These are phyloP conservation scores for Drosophila anceps DNA, from an alignment of 2,888 invertebrate species.

Conservation along the genomic window DNA sequence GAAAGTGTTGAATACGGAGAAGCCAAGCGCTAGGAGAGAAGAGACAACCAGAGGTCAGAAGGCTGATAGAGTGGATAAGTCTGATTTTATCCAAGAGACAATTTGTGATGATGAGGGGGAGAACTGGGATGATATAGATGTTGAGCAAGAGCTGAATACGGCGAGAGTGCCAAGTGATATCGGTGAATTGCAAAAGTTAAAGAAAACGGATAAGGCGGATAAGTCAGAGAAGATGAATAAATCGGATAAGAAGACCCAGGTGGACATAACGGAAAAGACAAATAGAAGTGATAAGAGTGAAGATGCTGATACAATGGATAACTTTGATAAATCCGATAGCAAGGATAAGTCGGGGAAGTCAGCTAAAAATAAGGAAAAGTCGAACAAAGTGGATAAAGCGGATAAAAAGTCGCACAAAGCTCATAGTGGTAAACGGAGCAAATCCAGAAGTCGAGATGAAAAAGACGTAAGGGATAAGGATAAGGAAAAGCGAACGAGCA, in stretches of 20 bases:
- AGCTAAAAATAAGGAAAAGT: neutral
- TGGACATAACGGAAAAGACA: neutral
- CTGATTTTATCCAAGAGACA: neutral
- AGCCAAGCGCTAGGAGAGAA: neutral
- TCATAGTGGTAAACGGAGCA: neutral
- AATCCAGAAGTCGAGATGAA: constrained; percentile 6
- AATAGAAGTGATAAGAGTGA: neutral
- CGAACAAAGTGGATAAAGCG: constrained; percentile 1
- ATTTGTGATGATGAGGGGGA: neutral
- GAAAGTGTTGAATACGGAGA: constrained; percentile 15
- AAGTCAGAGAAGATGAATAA: constrained; percentile 7
- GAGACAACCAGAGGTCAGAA: constrained; percentile 7
- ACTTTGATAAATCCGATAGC: neutral
- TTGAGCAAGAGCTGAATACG: neutral
- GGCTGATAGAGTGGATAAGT: constrained; percentile 20
- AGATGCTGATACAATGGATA: neutral
- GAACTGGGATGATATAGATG: neutral
- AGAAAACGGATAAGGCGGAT: neutral
- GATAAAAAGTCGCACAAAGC: constrained; percentile 5
- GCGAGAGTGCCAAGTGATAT: neutral
- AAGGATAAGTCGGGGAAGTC: neutral
- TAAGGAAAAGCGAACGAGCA: constrained; percentile 8
- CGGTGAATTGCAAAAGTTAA: neutral
- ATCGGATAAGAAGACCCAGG: neutral
- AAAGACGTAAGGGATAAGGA: constrained; percentile 2